Conservation (phyloP, 2,113 vertebrate genomes). For the Hippopotamus amphibius region DNA sequence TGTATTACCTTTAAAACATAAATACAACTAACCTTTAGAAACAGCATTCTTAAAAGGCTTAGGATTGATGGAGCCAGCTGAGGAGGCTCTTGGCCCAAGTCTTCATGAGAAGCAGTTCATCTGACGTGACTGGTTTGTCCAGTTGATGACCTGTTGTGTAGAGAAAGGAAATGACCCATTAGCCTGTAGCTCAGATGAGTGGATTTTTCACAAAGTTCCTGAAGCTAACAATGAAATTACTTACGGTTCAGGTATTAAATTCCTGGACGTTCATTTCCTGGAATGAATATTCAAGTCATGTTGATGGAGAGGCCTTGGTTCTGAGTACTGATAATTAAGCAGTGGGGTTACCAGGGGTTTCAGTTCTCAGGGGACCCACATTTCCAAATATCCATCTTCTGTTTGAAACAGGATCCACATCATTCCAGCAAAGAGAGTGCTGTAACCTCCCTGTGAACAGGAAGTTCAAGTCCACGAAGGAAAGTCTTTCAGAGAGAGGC, state of each 20-base stretch:
- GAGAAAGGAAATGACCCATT: background rate
- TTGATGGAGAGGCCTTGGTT: background rate
- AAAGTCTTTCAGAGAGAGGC: background rate
- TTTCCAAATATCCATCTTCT: constrained; percentile 44
- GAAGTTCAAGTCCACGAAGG: background rate
- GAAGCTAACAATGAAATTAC: background rate
- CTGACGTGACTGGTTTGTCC: background rate
- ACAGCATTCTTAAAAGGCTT: background rate
- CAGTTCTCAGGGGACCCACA: background rate
- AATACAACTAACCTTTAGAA: constrained; percentile 13
- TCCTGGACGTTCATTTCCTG: background rate
- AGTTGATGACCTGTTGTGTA: background rate
- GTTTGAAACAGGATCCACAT: constrained; percentile 35
- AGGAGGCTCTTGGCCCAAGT: background rate
- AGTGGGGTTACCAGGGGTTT: background rate
- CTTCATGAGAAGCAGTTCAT: background rate
- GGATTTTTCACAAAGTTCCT: background rate
- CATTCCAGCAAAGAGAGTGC: background rate
- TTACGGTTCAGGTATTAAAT: background rate
- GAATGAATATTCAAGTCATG: background rate
- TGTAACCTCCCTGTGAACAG: background rate
- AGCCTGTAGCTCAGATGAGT: background rate
- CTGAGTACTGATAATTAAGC: background rate
- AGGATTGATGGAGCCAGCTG: background rate
- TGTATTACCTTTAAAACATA: background rate